These are phyloP conservation scores for Eurypyga helias DNA, from an alignment of 2,113 vertebrate species.

Conservation along the genomic window DNA sequence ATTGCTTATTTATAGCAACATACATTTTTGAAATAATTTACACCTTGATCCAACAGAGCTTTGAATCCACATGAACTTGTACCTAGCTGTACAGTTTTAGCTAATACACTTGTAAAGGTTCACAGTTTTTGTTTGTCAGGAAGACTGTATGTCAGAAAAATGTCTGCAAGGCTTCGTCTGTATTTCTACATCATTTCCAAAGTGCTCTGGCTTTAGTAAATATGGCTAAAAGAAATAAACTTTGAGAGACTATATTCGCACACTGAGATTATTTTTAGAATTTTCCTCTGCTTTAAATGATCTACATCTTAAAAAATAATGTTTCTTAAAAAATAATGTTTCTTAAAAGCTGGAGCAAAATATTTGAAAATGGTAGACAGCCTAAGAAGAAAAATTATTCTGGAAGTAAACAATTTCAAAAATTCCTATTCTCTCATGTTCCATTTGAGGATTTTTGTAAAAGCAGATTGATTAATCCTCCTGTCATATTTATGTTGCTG, in stretches of 20 bases:
- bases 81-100: not conserved
- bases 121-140: not conserved
- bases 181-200: not conserved
- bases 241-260: not conserved
- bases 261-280: not conserved
- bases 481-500: not conserved
- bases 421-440: not conserved
- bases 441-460: not conserved
- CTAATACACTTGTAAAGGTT: not conserved
- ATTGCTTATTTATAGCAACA: not conserved
- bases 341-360: not conserved
- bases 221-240: constrained; percentile 21
- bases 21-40: not conserved
- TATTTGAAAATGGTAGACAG: not conserved
- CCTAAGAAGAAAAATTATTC: not conserved
- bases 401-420: not conserved
- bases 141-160: not conserved
- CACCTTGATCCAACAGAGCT: not conserved
- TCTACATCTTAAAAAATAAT: not conserved
- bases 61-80: not conserved
- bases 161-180: not conserved
- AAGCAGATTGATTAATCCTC: not conserved
- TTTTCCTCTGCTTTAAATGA: not conserved
- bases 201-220: not conserved
- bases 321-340: not conserved